A percentile compares a stretch with the other conserved stretches of the same genome.
Evolutionary conservation across 2,797 vertebrate genomes (phyloP).

Genomic region (Cossypha caffra): DNA sequence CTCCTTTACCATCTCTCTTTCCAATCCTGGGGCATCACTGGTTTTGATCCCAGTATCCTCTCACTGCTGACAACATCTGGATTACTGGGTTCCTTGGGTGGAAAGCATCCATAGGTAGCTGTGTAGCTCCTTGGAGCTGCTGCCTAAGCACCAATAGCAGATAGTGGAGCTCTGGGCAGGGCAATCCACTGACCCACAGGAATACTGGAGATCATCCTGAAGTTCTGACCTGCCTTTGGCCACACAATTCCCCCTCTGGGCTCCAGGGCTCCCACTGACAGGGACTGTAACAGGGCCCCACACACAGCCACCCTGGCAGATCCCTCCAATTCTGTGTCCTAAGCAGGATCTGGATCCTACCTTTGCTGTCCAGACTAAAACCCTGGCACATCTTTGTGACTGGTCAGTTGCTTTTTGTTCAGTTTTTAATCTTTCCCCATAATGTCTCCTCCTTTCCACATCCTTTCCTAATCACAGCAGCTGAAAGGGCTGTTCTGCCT

Average conservation of each 20-base stretch:
- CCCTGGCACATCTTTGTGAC: not conserved
- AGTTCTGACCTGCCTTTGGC: not conserved
- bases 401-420: not conserved
- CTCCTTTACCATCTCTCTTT: not conserved
- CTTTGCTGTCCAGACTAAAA: not conserved
- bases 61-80: not conserved
- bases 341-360: not conserved
- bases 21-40: rapidly evolving
- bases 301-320: not conserved
- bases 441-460: not conserved
- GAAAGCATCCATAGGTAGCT: not conserved
- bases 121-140: not conserved
- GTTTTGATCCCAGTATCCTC: not conserved
- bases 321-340: rapidly evolving
- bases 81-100: not conserved
- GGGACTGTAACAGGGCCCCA: rapidly evolving
- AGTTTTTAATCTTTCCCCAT: not conserved
- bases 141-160: not conserved
- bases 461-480: not conserved
- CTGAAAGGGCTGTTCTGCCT: not conserved
- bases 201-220: not conserved
- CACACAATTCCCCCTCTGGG: not conserved
- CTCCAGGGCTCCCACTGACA: not conserved
- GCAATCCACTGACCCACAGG: not conserved
- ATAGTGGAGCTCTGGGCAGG: not conserved